phyloP scores from a whole-genome alignment of 2,888 invertebrate genomes.

The Caenorhabditis angaria region DNA sequence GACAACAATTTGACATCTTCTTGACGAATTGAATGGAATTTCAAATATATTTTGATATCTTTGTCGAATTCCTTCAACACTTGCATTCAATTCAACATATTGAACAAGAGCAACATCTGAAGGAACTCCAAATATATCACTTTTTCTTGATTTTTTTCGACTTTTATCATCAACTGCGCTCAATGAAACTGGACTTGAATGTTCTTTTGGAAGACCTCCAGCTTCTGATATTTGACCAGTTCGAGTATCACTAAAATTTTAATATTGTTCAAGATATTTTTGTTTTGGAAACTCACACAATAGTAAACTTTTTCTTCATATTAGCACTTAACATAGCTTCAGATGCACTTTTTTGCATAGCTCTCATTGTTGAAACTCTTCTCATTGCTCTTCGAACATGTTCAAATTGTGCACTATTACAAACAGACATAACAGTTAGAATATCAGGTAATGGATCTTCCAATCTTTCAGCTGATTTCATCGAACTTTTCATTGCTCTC shows the following conservation, averaged over 20 bases:
- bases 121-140: slow-evolving; percentile 63
- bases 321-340: slow-evolving; percentile 56
- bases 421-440: slow-evolving; percentile 68
- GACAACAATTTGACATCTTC: slow-evolving; percentile 67
- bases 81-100: slow-evolving; percentile 66
- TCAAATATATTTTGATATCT: slow-evolving; percentile 67
- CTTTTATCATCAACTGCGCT: slow-evolving; percentile 20
- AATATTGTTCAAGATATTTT: not conserved
- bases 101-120: slow-evolving; percentile 68
- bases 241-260: slow-evolving; percentile 53
- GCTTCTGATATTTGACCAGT: slow-evolving; percentile 65
- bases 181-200: slow-evolving; percentile 13
- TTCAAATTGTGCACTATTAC: slow-evolving; percentile 68
- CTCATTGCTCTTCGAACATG: slow-evolving; percentile 46
- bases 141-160: slow-evolving; percentile 21
- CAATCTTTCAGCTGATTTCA: slow-evolving; percentile 51
- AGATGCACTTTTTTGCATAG: slow-evolving; percentile 60
- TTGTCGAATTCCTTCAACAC: slow-evolving; percentile 67
- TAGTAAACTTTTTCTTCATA: slow-evolving; percentile 67
- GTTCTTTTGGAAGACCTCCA: slow-evolving; percentile 25
- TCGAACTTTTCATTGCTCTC: slow-evolving; percentile 52
- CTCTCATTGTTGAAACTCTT: slow-evolving; percentile 61
- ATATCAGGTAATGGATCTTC: slow-evolving; percentile 68
- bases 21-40: slow-evolving; percentile 70
- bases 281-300: slow-evolving; percentile 53